Base-by-base conservation (phyloP, 2,797 vertebrate species). In the Hydrolagus colliei region DNA sequence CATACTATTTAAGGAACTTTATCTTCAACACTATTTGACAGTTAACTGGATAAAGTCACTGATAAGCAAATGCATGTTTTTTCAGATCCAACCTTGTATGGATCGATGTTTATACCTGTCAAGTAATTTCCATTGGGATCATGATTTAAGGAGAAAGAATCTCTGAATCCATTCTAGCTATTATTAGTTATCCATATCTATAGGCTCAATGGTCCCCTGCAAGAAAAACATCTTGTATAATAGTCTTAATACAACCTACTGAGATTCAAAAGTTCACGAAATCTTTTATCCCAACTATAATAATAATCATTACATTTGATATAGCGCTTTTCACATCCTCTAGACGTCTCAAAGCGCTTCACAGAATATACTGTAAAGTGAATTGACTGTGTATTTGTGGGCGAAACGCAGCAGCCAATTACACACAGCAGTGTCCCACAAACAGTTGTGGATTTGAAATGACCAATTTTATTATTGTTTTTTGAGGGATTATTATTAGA, bases 41-140 rank as follows among this genome's bases (percentile, higher is more conserved):
- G 41, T 52, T 52, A 52, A 52, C 41, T 32, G 68, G 65, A 80
- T 9, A 80, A 80, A 80, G 32, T 32, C 62, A 63, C 62, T 67
- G 78, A 80, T 80, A 80, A 80, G 65, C 78, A 65, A 80, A 67
- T 80, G 12, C 22, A 80, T 67, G 22, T 27, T 67, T 80, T 27
- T 27, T 52, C 62, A 80, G 67, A 80, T 9, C 8, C 12, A 9
- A 80, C 13, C 22, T n/a, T 67, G 67, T 80, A 18, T 80, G 67
- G 35, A 27, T 27, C 27, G 11, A 62, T 80, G 32, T 63, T 65
- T 62, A 79, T 20, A 65, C 63, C 61, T 79, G 63, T 79, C 59
- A n/a, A 79, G 63, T 22, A 79, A 65, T 79, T 35, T 61, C 77
- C 59, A 27, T 27, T 61, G 75, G 61, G 75, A 77, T 52, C 59